These are phyloP conservation scores for Aleiodes alternator DNA, from an alignment of 2,888 invertebrate genomes.

Conservation along the genomic window DNA sequence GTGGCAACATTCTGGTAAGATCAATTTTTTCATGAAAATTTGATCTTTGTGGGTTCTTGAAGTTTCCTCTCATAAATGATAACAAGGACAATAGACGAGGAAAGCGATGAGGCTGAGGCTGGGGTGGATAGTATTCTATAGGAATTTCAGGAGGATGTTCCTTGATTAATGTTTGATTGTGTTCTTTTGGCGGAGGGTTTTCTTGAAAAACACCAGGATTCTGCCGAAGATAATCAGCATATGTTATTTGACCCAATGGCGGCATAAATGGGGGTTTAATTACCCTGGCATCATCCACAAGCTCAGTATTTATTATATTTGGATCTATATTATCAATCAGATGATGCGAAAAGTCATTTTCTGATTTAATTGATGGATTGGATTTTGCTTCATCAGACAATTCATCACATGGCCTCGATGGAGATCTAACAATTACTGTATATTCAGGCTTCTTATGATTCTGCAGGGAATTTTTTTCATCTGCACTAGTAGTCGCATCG, in stretches of 20 bases:
- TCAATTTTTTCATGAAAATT: neutral
- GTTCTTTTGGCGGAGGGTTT: conserved; percentile 44
- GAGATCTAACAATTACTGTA: conserved; percentile 47
- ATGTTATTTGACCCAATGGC: conserved; percentile 53
- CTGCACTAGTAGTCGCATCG: neutral
- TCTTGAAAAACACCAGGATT: conserved; percentile 53
- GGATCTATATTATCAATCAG: conserved; percentile 33
- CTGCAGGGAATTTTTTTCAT: conserved; percentile 13
- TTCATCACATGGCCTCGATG: neutral
- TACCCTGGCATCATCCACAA: conserved; percentile 49
- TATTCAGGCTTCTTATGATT: conserved; percentile 39
- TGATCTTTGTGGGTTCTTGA: conserved; percentile 5
- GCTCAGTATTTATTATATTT: conserved; percentile 26
- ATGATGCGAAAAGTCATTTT: conserved; percentile 32
- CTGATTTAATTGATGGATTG: conserved; percentile 9
- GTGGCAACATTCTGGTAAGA: conserved; percentile 57
- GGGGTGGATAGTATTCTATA: conserved; percentile 39
- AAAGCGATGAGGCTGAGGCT: conserved; percentile 33
- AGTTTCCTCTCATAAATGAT: conserved; percentile 3
- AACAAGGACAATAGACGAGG: conserved; percentile 17
- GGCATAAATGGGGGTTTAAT: conserved; percentile 53
- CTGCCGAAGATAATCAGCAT: conserved; percentile 51
- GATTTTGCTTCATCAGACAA: conserved; percentile 29
- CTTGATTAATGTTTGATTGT: neutral
- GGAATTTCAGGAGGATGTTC: conserved; percentile 14